These are phyloP conservation scores for Pluvianellus socialis DNA, from an alignment of 2,113 vertebrate species.

Conservation along the genomic window DNA sequence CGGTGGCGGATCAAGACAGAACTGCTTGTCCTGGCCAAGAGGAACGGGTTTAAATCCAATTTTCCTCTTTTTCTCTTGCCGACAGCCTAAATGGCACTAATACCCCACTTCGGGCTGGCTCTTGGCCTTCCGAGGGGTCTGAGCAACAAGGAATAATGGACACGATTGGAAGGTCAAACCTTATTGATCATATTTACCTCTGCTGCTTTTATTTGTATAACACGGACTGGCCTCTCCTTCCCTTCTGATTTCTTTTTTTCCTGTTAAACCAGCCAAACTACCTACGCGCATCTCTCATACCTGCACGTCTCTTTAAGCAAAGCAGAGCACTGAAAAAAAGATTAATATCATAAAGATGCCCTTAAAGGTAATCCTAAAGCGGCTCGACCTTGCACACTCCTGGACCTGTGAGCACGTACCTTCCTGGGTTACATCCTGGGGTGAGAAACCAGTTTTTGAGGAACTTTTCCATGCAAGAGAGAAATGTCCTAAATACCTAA, in stretches of 20 bases:
- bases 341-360: neutral
- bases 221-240: neutral
- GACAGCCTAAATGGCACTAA: neutral
- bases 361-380: neutral
- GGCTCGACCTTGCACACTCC: neutral
- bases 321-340: neutral
- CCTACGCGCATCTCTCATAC: neutral
- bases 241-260: neutral
- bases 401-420: neutral
- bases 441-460: neutral
- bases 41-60: neutral
- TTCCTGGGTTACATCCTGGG: neutral
- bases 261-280: neutral
- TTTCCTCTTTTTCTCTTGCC: neutral
- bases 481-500: neutral
- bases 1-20: neutral
- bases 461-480: neutral
- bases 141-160: neutral
- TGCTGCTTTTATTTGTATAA: neutral
- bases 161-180: neutral
- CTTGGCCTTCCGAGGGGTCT: neutral
- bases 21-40: neutral
- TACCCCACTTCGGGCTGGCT: accelerated
- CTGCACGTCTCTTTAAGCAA: neutral
- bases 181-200: neutral